Conservation (phyloP, 2,888 invertebrate species). For the Plagodis dolabraria region DNA sequence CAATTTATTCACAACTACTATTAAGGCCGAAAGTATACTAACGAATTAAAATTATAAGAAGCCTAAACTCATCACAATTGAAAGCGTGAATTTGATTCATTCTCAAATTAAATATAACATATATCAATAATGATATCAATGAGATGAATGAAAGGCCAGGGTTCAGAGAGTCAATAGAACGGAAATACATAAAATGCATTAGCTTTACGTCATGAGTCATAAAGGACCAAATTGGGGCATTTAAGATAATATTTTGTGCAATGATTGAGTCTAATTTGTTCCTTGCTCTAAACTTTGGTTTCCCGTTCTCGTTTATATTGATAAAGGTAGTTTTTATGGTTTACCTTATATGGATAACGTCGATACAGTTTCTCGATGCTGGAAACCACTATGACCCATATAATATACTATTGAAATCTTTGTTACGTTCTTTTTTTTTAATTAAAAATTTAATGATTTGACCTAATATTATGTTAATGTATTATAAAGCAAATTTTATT, state of each 20-base stretch:
- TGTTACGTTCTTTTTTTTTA: no score
- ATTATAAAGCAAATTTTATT: no score
- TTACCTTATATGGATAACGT: no score
- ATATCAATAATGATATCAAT: slow-evolving; percentile 5
- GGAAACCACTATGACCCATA: no score
- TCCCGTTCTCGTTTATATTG: no score
- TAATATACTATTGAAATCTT: no score
- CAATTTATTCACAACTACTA: no score
- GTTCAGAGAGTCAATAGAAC: slow-evolving; percentile 65
- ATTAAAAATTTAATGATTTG: no score
- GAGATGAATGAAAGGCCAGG: slow-evolving; percentile 41
- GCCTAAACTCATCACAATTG: not conserved
- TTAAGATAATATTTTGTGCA: slow-evolving; percentile 23
- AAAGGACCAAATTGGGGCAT: slow-evolving; percentile 30
- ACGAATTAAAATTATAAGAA: slow-evolving; percentile 4
- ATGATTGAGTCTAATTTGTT: not conserved
- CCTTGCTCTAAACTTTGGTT: no score
- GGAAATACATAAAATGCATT: slow-evolving; percentile 54
- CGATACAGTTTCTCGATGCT: no score
- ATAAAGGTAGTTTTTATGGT: no score
- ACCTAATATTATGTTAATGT: no score
- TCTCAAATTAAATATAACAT: slow-evolving; percentile 8
- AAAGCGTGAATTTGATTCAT: slow-evolving; percentile 3
- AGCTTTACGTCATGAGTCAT: slow-evolving; percentile 27
- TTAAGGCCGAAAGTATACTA: slow-evolving; percentile 11